Base-by-base conservation (phyloP, 2,797 vertebrate species). In the Orientallactaga sibirica region DNA sequence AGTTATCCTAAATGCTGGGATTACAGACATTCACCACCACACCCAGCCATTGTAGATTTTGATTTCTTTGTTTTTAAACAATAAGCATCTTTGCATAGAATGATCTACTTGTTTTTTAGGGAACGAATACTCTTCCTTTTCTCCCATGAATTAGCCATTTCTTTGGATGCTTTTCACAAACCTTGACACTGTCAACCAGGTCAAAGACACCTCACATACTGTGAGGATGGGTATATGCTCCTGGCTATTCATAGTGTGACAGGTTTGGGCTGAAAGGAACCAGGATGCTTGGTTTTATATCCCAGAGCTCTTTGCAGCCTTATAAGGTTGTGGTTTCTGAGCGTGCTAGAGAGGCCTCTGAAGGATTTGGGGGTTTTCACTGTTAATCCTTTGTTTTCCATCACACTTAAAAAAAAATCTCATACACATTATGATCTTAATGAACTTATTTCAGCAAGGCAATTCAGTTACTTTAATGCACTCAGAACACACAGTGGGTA, bases 351-450 rank as follows among this genome's bases (percentile, higher is more conserved):
- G 55, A 91, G 29, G 61, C 41, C 74, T 33, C 74, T 90, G 37
- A 64, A 89, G 92, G 82, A 78, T 37, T 90, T 41, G 87, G 24
- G 68, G 24, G 1, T 91, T 95, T 93, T 83, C 14, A 79, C 62
- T 61, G 83, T 83, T 91, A 90, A 67, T 66, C 48, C 52, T 83
- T 83, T 76, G 78, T 88, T 88, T 90, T 86, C 71, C 62, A 84
- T 43, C 68, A 91, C 18, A 80, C 29, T 82, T 16, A 73, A 93
- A 83, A 74, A 93, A 83, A 92, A 64, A 33, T 78, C 25, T n/a
- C 48, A 18, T 29, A 25, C 48, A 74, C 33, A 43, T 85, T 90
- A 93, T 29, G 71, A 73, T 96, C 94, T 94, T 96, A 93, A 97
- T 3, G 52, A 82, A 94, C 22, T 90, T 95, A 33, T 88, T 91